A percentile compares a stretch with the other conserved stretches of the same genome.
These are phyloP conservation scores for Rhinella marina DNA, from an alignment of 2,797 vertebrate genomes.

Conservation along the genomic window DNA sequence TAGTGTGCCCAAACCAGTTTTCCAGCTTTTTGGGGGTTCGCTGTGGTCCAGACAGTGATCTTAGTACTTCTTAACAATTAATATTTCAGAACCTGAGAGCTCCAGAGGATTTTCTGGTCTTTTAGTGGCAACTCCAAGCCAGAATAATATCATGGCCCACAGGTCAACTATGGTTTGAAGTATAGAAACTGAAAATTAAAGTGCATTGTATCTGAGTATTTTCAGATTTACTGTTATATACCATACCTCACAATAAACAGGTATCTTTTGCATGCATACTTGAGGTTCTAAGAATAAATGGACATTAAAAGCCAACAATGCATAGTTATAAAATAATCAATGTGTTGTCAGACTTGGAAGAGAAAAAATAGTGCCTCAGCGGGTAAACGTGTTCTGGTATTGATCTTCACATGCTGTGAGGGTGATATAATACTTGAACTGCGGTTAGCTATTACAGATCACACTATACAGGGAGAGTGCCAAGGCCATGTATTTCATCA, in stretches of 20 bases:
- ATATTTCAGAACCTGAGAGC: background rate
- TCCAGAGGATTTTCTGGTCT: background rate
- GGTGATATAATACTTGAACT: slow-evolving; percentile 8
- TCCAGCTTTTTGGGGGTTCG: too few relatives aligned
- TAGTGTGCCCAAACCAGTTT: too few relatives aligned
- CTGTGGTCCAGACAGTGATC: too few relatives aligned
- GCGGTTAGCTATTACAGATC: background rate
- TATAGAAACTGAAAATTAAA: too few relatives aligned
- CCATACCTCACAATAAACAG: background rate
- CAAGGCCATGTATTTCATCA: background rate
- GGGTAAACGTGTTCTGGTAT: slow-evolving; percentile 8
- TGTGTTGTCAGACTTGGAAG: slow-evolving; percentile 21
- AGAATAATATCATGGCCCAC: background rate
- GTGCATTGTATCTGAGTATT: background rate
- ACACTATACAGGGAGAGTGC: background rate
- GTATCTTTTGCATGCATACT: background rate
- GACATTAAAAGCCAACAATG: background rate
- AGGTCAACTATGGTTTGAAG: background rate
- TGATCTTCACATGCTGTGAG: background rate
- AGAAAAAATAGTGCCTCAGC: background rate
- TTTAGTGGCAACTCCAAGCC: background rate
- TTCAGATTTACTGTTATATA: background rate
- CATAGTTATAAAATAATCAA: slow-evolving; percentile 26
- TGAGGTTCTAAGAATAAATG: background rate
- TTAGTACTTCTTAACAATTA: too few relatives aligned